Base-by-base conservation (phyloP, 2,888 invertebrate species). In the Pristionchus fissidentatus region DNA sequence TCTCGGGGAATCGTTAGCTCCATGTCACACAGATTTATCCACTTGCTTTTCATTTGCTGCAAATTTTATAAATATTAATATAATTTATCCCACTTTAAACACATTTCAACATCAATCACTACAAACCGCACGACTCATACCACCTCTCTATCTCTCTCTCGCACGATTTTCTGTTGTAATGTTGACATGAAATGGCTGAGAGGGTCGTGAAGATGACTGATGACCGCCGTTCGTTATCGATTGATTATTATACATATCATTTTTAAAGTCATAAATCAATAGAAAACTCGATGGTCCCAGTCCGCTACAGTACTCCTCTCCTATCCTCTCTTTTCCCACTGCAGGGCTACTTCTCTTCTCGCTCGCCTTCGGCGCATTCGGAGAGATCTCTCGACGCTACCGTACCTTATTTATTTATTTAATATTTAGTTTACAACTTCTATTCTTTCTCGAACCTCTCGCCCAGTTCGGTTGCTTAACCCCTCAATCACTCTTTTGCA, bases 261-360 rank as follows among this genome's bases (percentile, higher is more conserved):
- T n/a, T n/a, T n/a, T n/a, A n/a, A n/a, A n/a, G n/a, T n/a, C n/a
- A n/a, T n/a, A n/a, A n/a, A n/a, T n/a, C n/a, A 60, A 32, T 10
- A 60, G 57, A 57, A 15, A 57, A 7, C 7, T 10, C 29, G 1
- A 2, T 29, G 60, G 32, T 32, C 32, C 13, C 8, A 26, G 32
- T 15, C 29, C 29, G 60, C 70, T 22, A 26, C 41, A 26, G 70
- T 70, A 7, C 13, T 26, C 10, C 2, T 41, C 38, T 66, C 41
- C 8, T n/a, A 38, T 70, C 38, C 43, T 73, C 32, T 41, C 55
- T 32, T 15, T 55, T 55, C 38, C 57, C 43, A 32, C 84, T 88
- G 85, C 88, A 89, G 89, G 88, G 87, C 84, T 89, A 89, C 87
- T 88, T 86, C 84, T 86, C 88, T 66, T 86, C 84, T 43, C 86